Conservation (phyloP, 2,888 invertebrate species). For the Tryphoninae sp. region DNA sequence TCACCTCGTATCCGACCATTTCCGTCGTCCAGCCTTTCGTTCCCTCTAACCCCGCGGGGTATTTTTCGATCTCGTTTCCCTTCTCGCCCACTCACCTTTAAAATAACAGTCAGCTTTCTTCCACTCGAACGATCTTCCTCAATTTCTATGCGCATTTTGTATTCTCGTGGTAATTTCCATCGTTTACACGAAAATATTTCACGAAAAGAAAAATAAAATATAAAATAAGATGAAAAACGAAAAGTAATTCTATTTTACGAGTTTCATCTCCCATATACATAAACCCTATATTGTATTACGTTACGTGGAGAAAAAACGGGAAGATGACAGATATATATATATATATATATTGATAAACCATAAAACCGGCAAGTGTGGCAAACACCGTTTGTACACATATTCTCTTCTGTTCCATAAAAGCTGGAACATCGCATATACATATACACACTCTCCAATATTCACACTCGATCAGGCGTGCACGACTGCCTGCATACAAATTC, state of each 20-base stretch:
- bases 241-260: no score
- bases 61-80: constrained; percentile 26
- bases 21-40: constrained; percentile 57
- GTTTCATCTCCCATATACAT: no score
- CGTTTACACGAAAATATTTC: background rate
- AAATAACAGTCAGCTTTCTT: constrained; percentile 34
- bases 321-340: background rate
- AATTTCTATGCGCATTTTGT: constrained; percentile 1
- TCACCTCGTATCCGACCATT: constrained; percentile 68
- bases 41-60: background rate
- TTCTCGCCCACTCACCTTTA: constrained; percentile 10
- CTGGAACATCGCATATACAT: background rate
- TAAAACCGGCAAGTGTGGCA: background rate
- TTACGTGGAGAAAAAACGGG: background rate
- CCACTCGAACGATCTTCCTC: background rate
- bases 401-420: background rate
- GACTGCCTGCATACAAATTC: constrained; percentile 47
- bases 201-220: background rate
- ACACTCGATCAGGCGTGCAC: constrained; percentile 13
- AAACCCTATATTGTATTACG: background rate
- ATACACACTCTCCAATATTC: constrained; percentile 14
- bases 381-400: constrained; percentile 5
- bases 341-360: constrained; percentile 4
- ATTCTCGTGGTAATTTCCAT: background rate
- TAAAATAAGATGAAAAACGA: no score